These are phyloP conservation scores for Macheiramphus alcinus DNA, from an alignment of 2,113 vertebrate species.

Conservation along the genomic window DNA sequence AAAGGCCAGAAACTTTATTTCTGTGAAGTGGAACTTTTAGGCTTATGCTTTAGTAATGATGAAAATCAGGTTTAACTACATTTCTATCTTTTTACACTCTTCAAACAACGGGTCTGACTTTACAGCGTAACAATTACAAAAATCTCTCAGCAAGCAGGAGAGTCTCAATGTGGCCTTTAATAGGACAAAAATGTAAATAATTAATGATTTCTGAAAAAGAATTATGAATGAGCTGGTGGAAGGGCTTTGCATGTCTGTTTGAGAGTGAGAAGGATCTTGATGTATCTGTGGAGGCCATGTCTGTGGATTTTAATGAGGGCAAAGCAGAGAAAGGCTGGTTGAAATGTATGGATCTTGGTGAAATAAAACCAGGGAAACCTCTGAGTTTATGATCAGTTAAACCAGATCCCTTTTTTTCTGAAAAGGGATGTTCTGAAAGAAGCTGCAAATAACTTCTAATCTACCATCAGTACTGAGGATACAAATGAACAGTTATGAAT, in stretches of 20 bases:
- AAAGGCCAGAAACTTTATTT: background rate
- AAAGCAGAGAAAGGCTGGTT: background rate
- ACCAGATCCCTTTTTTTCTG: background rate
- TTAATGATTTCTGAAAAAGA: background rate
- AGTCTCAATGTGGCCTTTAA: background rate
- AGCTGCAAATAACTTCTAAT: background rate
- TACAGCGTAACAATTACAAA: background rate
- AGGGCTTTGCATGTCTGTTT: background rate
- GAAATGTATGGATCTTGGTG: background rate
- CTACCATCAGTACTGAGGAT: background rate
- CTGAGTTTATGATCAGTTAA: background rate
- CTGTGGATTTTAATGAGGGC: background rate
- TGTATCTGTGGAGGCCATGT: background rate
- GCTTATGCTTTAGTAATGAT: background rate
- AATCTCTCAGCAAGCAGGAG: background rate
- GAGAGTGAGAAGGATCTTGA: background rate
- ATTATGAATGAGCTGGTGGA: background rate
- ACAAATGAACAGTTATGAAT: background rate
- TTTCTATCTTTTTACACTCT: background rate
- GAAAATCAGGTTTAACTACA: constrained; percentile 48
- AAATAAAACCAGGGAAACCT: background rate
- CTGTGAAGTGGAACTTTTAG: background rate
- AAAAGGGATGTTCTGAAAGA: background rate
- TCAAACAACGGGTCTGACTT: background rate
- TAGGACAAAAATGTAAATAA: background rate